phyloP scores from a whole-genome alignment of 2,797 vertebrate species.

The Manis crassicaudata region DNA sequence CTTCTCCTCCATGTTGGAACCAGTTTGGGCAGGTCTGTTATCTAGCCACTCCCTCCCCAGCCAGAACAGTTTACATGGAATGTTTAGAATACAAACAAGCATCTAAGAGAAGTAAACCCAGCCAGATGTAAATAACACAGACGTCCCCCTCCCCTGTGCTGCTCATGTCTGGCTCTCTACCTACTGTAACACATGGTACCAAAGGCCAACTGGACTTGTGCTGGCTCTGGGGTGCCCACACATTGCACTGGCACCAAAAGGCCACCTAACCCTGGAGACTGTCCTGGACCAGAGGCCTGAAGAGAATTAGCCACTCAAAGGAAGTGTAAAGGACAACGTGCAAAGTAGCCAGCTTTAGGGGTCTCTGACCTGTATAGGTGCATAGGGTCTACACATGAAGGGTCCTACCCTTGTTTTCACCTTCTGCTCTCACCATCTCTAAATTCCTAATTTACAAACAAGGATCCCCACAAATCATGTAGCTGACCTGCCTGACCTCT shows the following conservation, averaged over 20 bases:
- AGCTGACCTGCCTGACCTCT: not conserved
- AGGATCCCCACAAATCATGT: not conserved
- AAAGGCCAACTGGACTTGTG: not conserved
- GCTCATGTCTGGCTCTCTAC: no score
- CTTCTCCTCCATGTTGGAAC: no score
- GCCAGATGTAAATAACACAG: no score
- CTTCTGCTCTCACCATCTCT: not conserved
- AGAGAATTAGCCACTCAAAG: not conserved
- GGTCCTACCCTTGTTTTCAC: not conserved
- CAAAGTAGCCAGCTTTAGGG: not conserved
- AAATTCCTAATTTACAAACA: not conserved
- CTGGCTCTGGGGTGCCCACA: not conserved
- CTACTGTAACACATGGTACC: no score
- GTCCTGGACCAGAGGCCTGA: not conserved
- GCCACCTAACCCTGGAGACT: not conserved
- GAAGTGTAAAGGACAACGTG: not conserved
- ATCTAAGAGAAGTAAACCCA: no score
- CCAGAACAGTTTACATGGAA: no score
- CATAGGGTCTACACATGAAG: not conserved
- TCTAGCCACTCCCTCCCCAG: no score
- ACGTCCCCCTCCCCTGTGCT: no score
- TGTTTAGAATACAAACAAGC: no score
- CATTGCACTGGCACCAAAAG: not conserved
- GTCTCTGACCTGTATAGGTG: not conserved
- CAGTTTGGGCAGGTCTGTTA: no score